Evolutionary conservation across 2,888 invertebrate genomes (phyloP), one percentile per base, ranked within the genome.

Genomic region (Oligia latruncula): DNA sequence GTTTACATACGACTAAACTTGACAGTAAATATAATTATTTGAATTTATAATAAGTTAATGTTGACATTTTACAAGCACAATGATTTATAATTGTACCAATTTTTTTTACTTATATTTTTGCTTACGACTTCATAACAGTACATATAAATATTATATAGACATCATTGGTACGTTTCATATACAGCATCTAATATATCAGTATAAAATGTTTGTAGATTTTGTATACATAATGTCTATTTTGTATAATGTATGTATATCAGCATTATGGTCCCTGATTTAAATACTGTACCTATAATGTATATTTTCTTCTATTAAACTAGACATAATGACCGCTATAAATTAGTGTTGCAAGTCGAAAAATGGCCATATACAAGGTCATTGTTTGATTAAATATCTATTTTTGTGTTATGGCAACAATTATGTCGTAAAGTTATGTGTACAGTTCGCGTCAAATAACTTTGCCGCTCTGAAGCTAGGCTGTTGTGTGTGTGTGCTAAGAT

Each of bases 251-350:
- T 84, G 79, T 88, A 87, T 85, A 88, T 89, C 87, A 86, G 89
- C 87, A 87, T 87, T 81, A 81, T 93, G 93, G 93, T 93, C 93
- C 93, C 93, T 81, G 89, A 87, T 89, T 85, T 80, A 86, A 90
- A 92, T 92, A 92, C 90, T 91, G 91, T 89, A n/a, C n/a, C n/a
- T n/a, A 89, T 84, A 90, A 82, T 87, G 87, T 86, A 87, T 88
- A 82, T 67, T 74, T 81, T 82, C 67, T 72, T 77, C 67, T 78
- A 80, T 79, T 81, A 82, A 70, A 81, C 74, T 86, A 80, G 77
- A 81, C 58, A 68, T 76, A 79, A 75, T 68, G 71, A 62, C 74
- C 43, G 82, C 86, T 84, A 81, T 29, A 81, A 77, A 67, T 80
- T 79, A 78, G 43, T 74, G 78, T 73, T 81, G 78, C 70, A 70